Base-by-base conservation (phyloP, 2,113 vertebrate genomes). In the Corvus cornix region DNA sequence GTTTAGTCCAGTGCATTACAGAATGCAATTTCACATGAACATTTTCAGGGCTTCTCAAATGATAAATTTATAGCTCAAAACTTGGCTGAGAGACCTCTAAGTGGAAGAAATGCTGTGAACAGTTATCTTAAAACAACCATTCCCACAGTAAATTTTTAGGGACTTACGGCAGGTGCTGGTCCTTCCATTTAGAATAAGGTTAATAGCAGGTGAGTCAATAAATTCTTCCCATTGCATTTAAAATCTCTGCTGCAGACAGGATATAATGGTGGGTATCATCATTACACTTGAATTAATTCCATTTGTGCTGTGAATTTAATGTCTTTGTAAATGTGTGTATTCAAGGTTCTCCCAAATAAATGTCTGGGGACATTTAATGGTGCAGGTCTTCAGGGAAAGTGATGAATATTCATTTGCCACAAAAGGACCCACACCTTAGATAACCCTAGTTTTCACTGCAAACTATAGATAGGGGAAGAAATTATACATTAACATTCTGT, bases 41-140 rank as follows among this genome's bases (percentile, higher is more conserved):
- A 39, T 91, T 76, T 88, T 79, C 53, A 70, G 19, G 24, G 13
- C 43, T 76, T 90, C 53, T 94, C 19, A 87, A 83, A 79, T 16
- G 16, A 60, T 53, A 87, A 87, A 90, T 87, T 69, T 83, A 66
- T 64, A 73, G 41, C 30, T 93, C 17, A 79, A 92, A 88, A 91
- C 46, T 73, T 81, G 77, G 5, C 30, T 88, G 79, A 79, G 48
- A 77, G 13, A 66, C 4, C 1, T 88, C 68, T 49, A 48, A 80
- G 28, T 67, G 11, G 28, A 84, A 95, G n/a, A 26, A 82, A 30
- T 86, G 52, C 49, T 81, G 53, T 81, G 62, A 46, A 74, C 22
- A 78, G 72, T 89, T 91, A 83, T 51, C 31, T 68, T 87, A 82
- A 83, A 73, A 41, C 24, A 93, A 67, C 5, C 28, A 59, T 46